Evolutionary conservation across 2,113 vertebrate genomes (phyloP).

Genomic region (Xyliphius kryptos): DNA sequence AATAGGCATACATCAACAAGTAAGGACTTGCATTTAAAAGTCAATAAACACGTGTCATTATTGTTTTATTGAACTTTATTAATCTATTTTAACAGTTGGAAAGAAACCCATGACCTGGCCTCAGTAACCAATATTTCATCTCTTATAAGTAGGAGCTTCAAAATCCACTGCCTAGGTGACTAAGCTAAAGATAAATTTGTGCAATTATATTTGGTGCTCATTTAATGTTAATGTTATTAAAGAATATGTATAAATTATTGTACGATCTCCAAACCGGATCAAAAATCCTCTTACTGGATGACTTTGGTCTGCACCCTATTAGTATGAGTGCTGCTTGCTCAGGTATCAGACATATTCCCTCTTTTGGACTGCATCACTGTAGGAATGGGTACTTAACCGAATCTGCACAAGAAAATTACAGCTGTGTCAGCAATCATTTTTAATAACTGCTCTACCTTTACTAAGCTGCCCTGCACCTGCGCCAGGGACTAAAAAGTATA

Average conservation of each 20-base stretch:
- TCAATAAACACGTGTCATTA: constrained; percentile 2
- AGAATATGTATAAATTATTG: constrained; percentile 29
- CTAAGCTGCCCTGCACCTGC: too few relatives aligned
- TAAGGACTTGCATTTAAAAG: constrained; percentile 16
- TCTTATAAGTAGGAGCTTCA: constrained; percentile 9
- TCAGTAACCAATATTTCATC: constrained; percentile 7
- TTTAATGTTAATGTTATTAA: constrained; percentile 25
- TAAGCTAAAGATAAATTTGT: constrained; percentile 12
- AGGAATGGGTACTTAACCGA: constrained; percentile 7
- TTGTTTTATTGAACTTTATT: neutral
- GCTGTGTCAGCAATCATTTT: constrained; percentile 6
- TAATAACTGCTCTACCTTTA: too few relatives aligned
- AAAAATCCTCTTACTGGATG: constrained; percentile 30
- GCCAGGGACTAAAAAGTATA: too few relatives aligned
- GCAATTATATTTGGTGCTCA: constrained; percentile 17
- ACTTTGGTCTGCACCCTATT: constrained; percentile 28
- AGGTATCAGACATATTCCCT: constrained; percentile 4
- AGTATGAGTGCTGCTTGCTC: constrained; percentile 34
- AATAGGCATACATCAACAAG: constrained; percentile 16
- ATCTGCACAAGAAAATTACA: constrained; percentile 15
- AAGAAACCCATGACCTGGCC: neutral
- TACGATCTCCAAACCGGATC: constrained; percentile 28
- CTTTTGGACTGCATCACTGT: neutral
- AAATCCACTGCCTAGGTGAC: neutral
- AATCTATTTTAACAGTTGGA: constrained; percentile 8